Conservation (phyloP, 2,797 vertebrate genomes). For the Antrozous pallidus region DNA sequence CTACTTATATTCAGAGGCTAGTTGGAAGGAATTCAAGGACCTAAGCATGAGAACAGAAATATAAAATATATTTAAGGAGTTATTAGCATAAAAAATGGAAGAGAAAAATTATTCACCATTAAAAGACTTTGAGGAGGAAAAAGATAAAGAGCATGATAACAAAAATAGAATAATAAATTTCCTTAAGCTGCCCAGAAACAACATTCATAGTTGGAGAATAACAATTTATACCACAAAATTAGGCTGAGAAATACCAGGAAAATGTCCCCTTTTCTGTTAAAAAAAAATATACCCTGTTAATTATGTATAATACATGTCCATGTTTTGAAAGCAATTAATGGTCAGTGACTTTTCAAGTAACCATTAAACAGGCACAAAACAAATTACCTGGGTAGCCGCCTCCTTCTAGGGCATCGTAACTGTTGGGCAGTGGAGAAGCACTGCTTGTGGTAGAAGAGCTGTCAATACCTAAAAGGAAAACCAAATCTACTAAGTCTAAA, state of each 20-base stretch:
- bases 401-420: conserved; percentile 94
- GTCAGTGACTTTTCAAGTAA: not conserved
- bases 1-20: not conserved
- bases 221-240: not conserved
- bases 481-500: not conserved
- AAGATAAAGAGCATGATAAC: not conserved
- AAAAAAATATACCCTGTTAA: not conserved
- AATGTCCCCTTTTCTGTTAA: not conserved
- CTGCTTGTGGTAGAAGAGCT: conserved; percentile 95
- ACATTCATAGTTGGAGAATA: not conserved
- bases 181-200: conserved; percentile 13
- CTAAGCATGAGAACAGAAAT: conserved; percentile 11
- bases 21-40: conserved; percentile 24
- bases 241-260: not conserved
- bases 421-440: conserved; percentile 93
- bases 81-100: not conserved
- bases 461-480: conserved; percentile 87
- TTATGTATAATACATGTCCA: not conserved
- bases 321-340: not conserved
- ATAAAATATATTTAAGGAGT: not conserved
- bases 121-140: not conserved
- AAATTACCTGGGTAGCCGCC: conserved; percentile 90
- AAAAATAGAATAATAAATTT: conserved; percentile 31
- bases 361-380: not conserved
- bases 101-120: not conserved